Conservation (phyloP, 2,888 invertebrate species). For the Acanthoscelides obtectus region DNA sequence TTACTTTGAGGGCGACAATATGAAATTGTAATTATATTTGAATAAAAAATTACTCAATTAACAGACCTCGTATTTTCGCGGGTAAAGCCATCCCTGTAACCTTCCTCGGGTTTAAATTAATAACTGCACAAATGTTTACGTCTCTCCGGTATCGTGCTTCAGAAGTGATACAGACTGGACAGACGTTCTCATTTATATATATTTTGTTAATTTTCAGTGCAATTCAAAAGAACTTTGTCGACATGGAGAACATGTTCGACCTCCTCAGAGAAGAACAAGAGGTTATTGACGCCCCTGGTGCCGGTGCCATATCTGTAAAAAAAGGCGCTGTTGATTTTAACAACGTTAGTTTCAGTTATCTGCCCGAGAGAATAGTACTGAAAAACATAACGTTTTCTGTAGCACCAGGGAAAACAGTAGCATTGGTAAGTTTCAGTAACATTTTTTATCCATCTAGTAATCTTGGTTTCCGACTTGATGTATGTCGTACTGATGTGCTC, state of each 20-base stretch:
- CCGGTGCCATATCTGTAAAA: constrained; percentile 63
- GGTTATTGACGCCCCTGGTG: constrained; percentile 77
- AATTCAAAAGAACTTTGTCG: constrained; percentile 95
- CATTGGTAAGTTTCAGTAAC: constrained; percentile 59
- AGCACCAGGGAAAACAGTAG: constrained; percentile 80
- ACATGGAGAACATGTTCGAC: constrained; percentile 99
- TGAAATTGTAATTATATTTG: too few relatives aligned
- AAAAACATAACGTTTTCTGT: constrained; percentile 75
- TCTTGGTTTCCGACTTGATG: too few relatives aligned
- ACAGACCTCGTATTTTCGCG: too few relatives aligned
- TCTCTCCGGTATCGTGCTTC: too few relatives aligned
- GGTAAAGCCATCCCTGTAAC: too few relatives aligned
- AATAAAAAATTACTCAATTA: too few relatives aligned
- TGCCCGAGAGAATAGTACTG: constrained; percentile 70
- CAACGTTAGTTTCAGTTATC: constrained; percentile 86
- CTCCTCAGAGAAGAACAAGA: constrained; percentile 83
- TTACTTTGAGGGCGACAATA: too few relatives aligned
- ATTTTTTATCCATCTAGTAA: constrained; percentile 1
- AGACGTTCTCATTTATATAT: too few relatives aligned
- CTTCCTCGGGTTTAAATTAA: too few relatives aligned
- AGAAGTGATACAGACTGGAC: too few relatives aligned
- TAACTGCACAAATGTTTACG: too few relatives aligned
- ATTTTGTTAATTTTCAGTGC: constrained; percentile 57
- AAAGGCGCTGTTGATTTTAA: constrained; percentile 80
- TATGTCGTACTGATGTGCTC: too few relatives aligned